These are phyloP conservation scores for Erinaceus europaeus DNA, from an alignment of 2,113 vertebrate species.

Conservation along the genomic window DNA sequence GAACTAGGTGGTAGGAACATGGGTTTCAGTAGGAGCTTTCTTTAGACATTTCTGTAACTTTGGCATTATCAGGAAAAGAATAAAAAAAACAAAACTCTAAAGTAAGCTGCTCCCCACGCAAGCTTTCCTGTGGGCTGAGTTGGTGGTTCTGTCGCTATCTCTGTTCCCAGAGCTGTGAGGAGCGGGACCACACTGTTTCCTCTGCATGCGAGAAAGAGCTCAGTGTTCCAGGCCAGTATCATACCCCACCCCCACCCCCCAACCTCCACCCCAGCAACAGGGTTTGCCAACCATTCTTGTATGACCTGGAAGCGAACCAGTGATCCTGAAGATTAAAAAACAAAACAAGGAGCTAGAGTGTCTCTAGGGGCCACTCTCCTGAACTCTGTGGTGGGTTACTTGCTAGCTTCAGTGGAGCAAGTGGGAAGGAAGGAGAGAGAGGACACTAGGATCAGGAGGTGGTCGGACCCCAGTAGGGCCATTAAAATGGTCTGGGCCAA, in stretches of 20 bases:
- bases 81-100: too few relatives aligned
- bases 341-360: constrained; percentile 27
- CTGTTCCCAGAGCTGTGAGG: not conserved
- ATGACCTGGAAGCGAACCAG: constrained; percentile 51
- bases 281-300: constrained; percentile 67
- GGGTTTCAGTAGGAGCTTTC: not conserved
- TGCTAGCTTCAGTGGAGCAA: not conserved
- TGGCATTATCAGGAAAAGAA: not conserved
- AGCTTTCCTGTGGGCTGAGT: not conserved
- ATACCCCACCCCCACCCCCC: too few relatives aligned
- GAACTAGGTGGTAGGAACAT: not conserved
- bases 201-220: constrained; percentile 17
- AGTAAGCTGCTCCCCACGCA: not conserved
- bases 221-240: constrained; percentile 6
- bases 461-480: not conserved
- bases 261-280: constrained; percentile 18
- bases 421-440: not conserved
- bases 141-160: constrained; percentile 11
- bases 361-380: not conserved
- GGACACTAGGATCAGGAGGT: not conserved
- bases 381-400: not conserved
- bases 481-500: not conserved
- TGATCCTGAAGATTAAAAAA: constrained; percentile 59
- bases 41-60: not conserved
- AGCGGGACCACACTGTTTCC: not conserved